Evolutionary conservation across 2,888 invertebrate species (phyloP).

Genomic region (Rhagonycha lutea): DNA sequence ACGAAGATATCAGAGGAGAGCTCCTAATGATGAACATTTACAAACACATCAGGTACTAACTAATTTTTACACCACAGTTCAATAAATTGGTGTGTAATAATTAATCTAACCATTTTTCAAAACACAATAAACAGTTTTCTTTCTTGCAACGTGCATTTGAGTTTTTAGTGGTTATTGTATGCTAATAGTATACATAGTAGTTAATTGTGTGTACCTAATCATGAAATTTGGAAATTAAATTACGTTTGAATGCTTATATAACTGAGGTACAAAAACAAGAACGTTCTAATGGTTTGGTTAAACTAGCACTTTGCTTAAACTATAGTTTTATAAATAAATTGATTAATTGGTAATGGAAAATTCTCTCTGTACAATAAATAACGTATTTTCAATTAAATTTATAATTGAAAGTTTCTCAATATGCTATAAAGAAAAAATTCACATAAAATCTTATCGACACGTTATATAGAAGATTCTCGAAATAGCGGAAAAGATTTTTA

Average conservation of each 20-base stretch:
- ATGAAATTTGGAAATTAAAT: neutral
- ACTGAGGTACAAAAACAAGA: neutral
- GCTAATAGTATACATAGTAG: too few relatives aligned
- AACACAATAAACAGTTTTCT: neutral
- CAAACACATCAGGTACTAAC: conserved; percentile 23
- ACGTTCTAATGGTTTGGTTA: neutral
- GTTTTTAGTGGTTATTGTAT: too few relatives aligned
- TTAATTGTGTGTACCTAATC: neutral
- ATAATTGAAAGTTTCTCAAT: neutral
- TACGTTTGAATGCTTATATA: neutral
- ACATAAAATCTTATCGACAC: neutral
- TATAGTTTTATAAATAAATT: neutral
- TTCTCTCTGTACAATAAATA: neutral
- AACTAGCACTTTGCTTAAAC: neutral
- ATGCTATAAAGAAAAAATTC: neutral
- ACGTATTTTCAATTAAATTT: neutral
- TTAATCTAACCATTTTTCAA: neutral
- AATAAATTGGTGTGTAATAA: neutral
- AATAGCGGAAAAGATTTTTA: neutral
- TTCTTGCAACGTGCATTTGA: too few relatives aligned
- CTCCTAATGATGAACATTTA: conserved; percentile 24
- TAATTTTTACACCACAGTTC: neutral
- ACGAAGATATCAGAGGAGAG: conserved; percentile 21
- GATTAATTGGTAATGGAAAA: neutral
- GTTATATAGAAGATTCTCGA: neutral